Percentiles rank a stretch among this genome's conserved stretches.
Conservation (phyloP, 2,797 vertebrate genomes). For the Borostomias antarcticus region DNA sequence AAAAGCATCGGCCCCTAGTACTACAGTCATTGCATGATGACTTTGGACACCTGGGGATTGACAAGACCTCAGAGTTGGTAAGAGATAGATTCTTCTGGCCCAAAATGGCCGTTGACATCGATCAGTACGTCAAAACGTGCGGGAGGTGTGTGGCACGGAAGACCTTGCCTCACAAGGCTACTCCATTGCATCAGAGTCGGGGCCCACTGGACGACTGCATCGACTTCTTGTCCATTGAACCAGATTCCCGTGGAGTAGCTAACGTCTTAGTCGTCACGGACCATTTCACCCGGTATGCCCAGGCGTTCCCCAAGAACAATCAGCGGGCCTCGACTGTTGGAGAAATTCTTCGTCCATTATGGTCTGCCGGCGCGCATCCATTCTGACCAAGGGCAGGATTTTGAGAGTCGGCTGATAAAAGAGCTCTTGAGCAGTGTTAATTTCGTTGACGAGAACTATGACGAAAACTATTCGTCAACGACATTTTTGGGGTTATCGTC, state of each 20-base stretch:
- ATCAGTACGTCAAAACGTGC: conserved; percentile 27
- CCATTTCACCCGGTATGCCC: conserved; percentile 27
- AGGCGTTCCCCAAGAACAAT: conserved; percentile 17
- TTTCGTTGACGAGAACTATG: too few species aligned
- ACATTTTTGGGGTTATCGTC: too few species aligned
- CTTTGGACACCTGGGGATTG: conserved; percentile 21
- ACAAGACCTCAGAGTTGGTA: conserved; percentile 18
- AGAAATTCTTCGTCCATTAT: conserved; percentile 25
- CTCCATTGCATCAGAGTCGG: conserved; percentile 19
- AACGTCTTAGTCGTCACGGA: conserved; percentile 27
- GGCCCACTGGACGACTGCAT: conserved; percentile 22
- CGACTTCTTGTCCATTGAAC: conserved; percentile 23
- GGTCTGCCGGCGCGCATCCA: conserved; percentile 25
- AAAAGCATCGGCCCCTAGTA: conserved; percentile 5
- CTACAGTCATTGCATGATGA: conserved; percentile 29
- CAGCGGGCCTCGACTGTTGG: conserved; percentile 3
- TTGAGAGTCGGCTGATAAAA: conserved; percentile 8
- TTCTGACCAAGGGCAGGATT: conserved; percentile 24
- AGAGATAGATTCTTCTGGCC: conserved; percentile 28
- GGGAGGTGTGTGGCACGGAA: conserved; percentile 16
- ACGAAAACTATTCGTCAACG: too few species aligned
- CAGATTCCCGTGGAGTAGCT: conserved; percentile 4
- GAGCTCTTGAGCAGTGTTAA: too few species aligned
- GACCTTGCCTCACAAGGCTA: neutral
- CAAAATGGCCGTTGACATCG: conserved; percentile 15